Evolutionary conservation across 2,888 invertebrate genomes (phyloP), one percentile per base, ranked within the genome.

Genomic region (Agrotis segetum): DNA sequence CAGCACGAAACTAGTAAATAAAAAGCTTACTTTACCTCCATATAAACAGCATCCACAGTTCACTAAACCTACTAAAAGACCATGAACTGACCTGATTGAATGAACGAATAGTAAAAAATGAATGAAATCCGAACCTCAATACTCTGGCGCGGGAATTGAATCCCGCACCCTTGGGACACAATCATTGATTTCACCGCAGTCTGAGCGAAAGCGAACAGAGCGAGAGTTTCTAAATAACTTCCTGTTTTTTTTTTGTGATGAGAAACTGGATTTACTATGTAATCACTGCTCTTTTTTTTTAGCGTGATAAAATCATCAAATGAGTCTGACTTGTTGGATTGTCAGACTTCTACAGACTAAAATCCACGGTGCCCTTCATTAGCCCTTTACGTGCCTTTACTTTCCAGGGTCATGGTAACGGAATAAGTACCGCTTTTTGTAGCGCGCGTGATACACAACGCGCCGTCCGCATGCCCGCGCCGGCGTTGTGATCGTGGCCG

Each of bases 81-180:
- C 68, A 62, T 46, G 53, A 67, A 71, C 40, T 53, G 21, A 65
- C 63, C 34, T 47, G 61, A 80, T 71, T 56, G 71, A 71, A 79
- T 65, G 64, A 64, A 76, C 72, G 59, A 66, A 79, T 68, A 46
- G 17, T 34, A 78, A 78, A 77, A 77, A 77, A 72, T 67, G 21
- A 73, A 72, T 40, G 56, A 59, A 61, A 56, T 69, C 56, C 65
- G 50, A 63, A 58, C 55, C 74, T 65, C 71, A 50, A 73, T 81
- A 65, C 71, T 78, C 81, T 79, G 71, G 61, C 61, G 44, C 60
- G 19, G 84, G 73, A 82, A 84, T 75, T 71, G 79, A 84, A 77
- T 82, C 71, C 50, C n/a, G 50, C 53, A 69, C 83, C 66, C 77
- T 0, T 19, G 83, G 77, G 83, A 77, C 21, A 69, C 73, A 80